Base-by-base conservation (phyloP, 2,888 invertebrate genomes). In the Chironomus riparius region DNA sequence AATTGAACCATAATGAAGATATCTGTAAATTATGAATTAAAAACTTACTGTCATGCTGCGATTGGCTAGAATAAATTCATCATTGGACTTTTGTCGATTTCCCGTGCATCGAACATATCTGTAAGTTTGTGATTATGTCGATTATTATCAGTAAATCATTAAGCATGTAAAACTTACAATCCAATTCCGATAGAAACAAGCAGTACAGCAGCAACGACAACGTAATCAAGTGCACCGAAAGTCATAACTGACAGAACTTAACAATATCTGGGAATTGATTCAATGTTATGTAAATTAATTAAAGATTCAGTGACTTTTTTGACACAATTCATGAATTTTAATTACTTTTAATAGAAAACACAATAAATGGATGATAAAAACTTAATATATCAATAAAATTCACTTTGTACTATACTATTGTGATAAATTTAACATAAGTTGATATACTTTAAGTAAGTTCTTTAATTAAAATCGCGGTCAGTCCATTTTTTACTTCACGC, bases 61-160 rank as follows among this genome's bases (percentile, higher is more conserved):
- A 81, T 94, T 90, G 0, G 94, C 96, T 76, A 93, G 83, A 77
- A 96, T 87, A 81, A 93, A 96, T 83, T 95, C 95, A 47, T 72
- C 62, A 21, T 56, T 50, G 4, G 72, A 62, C 61, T 72, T 72
- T 15, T 72, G 72, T 28, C 28, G 22, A 28, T 71, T 48, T 0
- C n/a, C 56, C n/a, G 56, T 22, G 15, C 21, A 71, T 50, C 71
- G 22, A 28, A 22, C 21, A 24, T 56, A 71, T 15, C 70, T 70
- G 38, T 10, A 13, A 18, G 47, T 15, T 70, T 15, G 47, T 65
- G 15, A 24, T 38, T 38, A 65, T 65, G 15, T 68, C 21, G 15
- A 70, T 56, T 56, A 56, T 56, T 56, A 56, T 56, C n/a, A n/a
- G 15, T 15, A 13, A 50, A n/a, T 5, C 1, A n/a, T 24, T 69